These are phyloP conservation scores for Melitaea cinxia DNA, from an alignment of 1,140 invertebrate genomes.

Conservation along the genomic window DNA sequence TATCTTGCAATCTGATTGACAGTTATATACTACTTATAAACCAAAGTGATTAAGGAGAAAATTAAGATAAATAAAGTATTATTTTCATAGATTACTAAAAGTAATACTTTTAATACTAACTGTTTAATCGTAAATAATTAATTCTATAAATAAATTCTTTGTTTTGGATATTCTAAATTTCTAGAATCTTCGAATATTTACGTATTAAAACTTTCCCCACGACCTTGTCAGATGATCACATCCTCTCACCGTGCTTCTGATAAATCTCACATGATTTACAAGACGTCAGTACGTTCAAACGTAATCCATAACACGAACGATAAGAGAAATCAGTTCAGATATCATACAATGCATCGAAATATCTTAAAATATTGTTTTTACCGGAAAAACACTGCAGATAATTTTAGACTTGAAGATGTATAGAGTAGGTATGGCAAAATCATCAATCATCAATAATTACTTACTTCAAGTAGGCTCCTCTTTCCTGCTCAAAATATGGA, in stretches of 20 bases:
- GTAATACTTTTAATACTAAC: no score
- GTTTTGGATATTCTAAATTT: no score
- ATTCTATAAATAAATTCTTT: no score
- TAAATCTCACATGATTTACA: constrained; percentile 36
- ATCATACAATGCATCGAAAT: neutral
- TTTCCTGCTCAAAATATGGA: no score
- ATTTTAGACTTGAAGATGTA: neutral
- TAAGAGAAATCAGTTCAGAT: constrained; percentile 32
- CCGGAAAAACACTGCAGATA: neutral
- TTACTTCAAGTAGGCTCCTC: no score
- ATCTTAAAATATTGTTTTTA: constrained; percentile 9
- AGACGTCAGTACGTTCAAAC: constrained; percentile 10
- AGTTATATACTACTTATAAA: neutral
- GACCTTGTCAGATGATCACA: constrained; percentile 15
- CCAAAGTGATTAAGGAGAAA: neutral
- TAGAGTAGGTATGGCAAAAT: neutral
- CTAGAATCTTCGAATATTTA: neutral
- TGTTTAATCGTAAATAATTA: no score
- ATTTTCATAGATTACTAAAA: no score
- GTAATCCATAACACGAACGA: constrained; percentile 20
- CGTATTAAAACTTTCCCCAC: constrained; percentile 22
- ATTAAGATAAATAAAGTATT: neutral
- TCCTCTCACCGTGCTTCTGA: constrained; percentile 14
- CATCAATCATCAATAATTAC: no score
- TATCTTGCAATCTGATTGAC: neutral